Conservation (phyloP, 2,888 invertebrate species). For the Thecocarcelia acutangulata region DNA sequence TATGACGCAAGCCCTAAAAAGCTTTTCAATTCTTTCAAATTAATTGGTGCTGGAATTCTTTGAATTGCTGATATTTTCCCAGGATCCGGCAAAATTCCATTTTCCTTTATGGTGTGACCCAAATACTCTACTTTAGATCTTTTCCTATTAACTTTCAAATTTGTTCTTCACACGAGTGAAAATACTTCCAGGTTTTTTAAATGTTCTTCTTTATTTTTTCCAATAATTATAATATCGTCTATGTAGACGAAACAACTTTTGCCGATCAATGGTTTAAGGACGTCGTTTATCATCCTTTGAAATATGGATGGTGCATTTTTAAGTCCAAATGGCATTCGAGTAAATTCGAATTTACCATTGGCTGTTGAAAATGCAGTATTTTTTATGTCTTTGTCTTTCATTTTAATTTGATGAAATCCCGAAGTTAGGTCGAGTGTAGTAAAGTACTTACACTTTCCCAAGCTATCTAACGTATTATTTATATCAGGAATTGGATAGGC, state of each 20-base stretch:
- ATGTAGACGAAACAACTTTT: conserved; percentile 67
- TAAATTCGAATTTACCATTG: too few species aligned
- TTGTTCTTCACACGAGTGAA: conserved; percentile 8
- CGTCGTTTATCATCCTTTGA: conserved; percentile 68
- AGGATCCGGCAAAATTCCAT: conserved; percentile 54
- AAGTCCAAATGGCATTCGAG: too few species aligned
- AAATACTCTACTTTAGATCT: conserved; percentile 65
- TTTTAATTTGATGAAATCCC: conserved; percentile 71
- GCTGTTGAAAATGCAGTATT: conserved; percentile 23
- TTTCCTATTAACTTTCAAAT: conserved; percentile 55
- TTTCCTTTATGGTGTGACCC: conserved; percentile 55
- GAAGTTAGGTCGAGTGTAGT: conserved; percentile 70
- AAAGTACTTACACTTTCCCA: conserved; percentile 68
- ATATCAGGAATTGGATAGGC: conserved; percentile 70
- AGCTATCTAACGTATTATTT: conserved; percentile 64
- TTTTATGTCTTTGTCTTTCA: conserved; percentile 63
- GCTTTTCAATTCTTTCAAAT: conserved; percentile 57
- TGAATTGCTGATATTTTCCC: too few species aligned
- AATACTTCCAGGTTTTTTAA: conserved; percentile 56
- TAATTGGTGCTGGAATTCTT: conserved; percentile 50
- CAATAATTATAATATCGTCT: conserved; percentile 69
- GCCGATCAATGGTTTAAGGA: conserved; percentile 62
- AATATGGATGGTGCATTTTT: conserved; percentile 68
- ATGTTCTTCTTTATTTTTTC: conserved; percentile 47
- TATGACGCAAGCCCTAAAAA: conserved; percentile 61